Conservation (phyloP, 2,888 invertebrate genomes). For the Carpatolechia fugitivella region DNA sequence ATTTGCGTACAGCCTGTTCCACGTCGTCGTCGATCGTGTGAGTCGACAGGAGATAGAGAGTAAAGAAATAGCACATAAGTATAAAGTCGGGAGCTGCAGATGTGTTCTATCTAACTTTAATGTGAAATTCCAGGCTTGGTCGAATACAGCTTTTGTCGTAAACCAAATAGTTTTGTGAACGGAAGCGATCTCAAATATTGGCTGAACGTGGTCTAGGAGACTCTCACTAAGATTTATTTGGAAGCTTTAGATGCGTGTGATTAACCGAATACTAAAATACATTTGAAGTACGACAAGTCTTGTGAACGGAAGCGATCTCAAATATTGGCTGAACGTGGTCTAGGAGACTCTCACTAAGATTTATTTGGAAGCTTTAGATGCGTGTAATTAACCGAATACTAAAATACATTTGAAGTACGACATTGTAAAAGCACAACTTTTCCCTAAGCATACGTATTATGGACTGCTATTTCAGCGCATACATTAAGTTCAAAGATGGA, state of each 20-base stretch:
- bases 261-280: not conserved
- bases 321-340: conserved; percentile 70
- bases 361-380: conserved; percentile 43
- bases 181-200: conserved; percentile 62
- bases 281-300: too few species aligned
- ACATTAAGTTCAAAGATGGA: not conserved
- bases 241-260: conserved; percentile 38
- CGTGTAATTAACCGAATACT: conserved; percentile 27
- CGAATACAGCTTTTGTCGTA: conserved; percentile 45
- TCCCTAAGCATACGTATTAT: not conserved
- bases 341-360: conserved; percentile 37
- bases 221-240: conserved; percentile 50
- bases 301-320: conserved; percentile 53
- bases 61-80: not conserved
- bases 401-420: not conserved
- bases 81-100: not conserved
- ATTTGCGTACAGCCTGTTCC: too few species aligned
- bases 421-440: not conserved
- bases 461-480: not conserved
- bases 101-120: not conserved
- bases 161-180: conserved; percentile 60
- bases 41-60: not conserved
- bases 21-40: not conserved
- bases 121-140: conserved; percentile 30
- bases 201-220: conserved; percentile 60